These are phyloP conservation scores for Grapholita molesta DNA, from an alignment of 1,140 invertebrate species.

Conservation along the genomic window DNA sequence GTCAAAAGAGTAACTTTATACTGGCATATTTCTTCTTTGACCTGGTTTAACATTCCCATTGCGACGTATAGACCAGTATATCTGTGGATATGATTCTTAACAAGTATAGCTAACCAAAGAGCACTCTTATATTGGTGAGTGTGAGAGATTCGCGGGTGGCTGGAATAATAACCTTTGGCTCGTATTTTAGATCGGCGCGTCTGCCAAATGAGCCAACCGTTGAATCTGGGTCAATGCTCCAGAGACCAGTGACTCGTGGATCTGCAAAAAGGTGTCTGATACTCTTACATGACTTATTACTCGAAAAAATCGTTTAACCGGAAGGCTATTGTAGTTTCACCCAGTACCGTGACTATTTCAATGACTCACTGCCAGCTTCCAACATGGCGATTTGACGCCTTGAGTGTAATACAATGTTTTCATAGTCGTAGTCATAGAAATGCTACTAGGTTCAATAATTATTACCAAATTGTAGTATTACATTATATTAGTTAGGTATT, in stretches of 20 bases:
- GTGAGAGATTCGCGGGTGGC: background rate
- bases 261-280: slow-evolving; percentile 20
- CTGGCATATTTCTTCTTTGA: background rate
- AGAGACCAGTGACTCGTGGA: slow-evolving; percentile 36
- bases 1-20: slow-evolving; percentile 36
- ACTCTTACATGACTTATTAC: slow-evolving; percentile 36
- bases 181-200: slow-evolving; percentile 47
- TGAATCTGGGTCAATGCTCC: slow-evolving; percentile 69
- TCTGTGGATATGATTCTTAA: background rate
- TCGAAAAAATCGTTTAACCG: slow-evolving; percentile 17
- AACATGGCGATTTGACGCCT: background rate
- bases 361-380: background rate
- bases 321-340: background rate
- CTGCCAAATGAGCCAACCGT: slow-evolving; percentile 59
- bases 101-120: background rate
- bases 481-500: too few species aligned
- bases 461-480: too few species aligned
- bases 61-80: slow-evolving; percentile 4
- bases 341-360: background rate
- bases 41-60: slow-evolving; percentile 20
- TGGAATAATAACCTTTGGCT: slow-evolving; percentile 16
- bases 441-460: too few species aligned
- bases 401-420: background rate
- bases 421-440: too few species aligned
- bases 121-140: background rate